phyloP scores from a whole-genome alignment of 2,888 invertebrate genomes.

The Drosophila austrosaltans region DNA sequence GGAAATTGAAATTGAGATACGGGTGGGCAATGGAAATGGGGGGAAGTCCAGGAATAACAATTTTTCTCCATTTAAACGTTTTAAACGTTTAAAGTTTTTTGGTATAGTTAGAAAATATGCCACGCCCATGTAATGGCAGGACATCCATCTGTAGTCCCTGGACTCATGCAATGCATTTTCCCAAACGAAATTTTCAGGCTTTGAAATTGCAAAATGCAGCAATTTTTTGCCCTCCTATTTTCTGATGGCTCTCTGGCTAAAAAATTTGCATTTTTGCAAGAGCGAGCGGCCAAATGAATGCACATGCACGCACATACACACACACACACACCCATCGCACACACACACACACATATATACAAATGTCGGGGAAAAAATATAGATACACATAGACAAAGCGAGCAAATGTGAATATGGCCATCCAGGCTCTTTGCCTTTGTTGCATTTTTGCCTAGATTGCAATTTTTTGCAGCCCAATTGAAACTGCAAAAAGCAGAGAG shows the following conservation, averaged over 20 bases:
- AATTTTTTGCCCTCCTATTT: constrained; percentile 57
- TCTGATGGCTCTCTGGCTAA: constrained; percentile 49
- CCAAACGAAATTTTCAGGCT: constrained; percentile 69
- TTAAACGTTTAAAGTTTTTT: constrained; percentile 57
- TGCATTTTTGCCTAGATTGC: constrained; percentile 81
- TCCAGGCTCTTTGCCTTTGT: constrained; percentile 73
- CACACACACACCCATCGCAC: constrained; percentile 15
- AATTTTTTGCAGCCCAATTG: constrained; percentile 74
- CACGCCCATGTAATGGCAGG: constrained; percentile 50
- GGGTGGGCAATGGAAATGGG: too few relatives aligned
- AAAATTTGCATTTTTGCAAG: constrained; percentile 74
- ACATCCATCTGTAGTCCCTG: constrained; percentile 56
- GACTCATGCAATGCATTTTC: constrained; percentile 65
- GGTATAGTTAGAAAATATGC: constrained; percentile 30
- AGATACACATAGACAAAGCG: constrained; percentile 30
- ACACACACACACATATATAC: background rate
- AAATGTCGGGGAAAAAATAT: constrained; percentile 45
- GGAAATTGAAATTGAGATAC: constrained; percentile 60
- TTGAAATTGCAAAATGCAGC: constrained; percentile 72
- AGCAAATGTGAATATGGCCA: constrained; percentile 40
- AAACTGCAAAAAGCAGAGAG: constrained; percentile 54
- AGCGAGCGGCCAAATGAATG: constrained; percentile 56
- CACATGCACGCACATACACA: constrained; percentile 49
- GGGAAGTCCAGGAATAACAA: too few relatives aligned
- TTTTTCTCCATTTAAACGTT: background rate